Evolutionary conservation across 2,797 vertebrate genomes (phyloP).

Genomic region (Sebastes nivosus): DNA sequence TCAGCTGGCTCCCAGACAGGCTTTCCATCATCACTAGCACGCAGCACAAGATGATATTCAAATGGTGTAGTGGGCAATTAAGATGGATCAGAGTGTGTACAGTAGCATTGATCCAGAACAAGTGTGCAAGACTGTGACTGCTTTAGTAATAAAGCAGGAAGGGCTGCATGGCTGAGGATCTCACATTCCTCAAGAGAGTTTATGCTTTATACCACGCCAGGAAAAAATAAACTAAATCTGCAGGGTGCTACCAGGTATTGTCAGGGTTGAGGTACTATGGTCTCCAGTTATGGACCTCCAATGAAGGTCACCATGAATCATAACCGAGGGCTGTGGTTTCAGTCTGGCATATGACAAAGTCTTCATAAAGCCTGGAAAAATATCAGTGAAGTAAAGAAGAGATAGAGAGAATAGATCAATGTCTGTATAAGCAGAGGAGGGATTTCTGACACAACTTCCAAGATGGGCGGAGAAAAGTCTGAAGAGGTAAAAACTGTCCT

Average conservation of each 20-base stretch:
- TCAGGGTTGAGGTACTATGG: neutral
- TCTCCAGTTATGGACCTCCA: neutral
- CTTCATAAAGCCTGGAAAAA: neutral
- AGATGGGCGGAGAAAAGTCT: neutral
- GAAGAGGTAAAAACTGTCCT: no score
- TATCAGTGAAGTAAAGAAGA: neutral
- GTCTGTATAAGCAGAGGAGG: neutral
- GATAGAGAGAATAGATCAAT: no score
- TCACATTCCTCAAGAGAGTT: neutral
- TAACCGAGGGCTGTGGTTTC: neutral
- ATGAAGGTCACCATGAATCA: neutral
- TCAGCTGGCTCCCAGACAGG: conserved; percentile 57
- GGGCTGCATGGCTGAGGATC: neutral
- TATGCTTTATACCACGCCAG: neutral
- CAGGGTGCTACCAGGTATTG: neutral
- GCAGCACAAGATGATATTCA: conserved; percentile 34
- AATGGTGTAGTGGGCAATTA: conserved; percentile 40
- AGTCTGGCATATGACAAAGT: neutral
- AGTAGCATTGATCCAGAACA: conserved; percentile 34
- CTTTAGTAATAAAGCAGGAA: conserved; percentile 5
- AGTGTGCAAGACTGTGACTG: conserved; percentile 1
- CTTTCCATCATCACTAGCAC: conserved; percentile 50
- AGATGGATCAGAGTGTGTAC: conserved; percentile 26
- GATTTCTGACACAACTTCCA: neutral
- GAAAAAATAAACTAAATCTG: neutral